These are phyloP conservation scores for Neodiprion fabricii DNA, from an alignment of 1,140 invertebrate genomes.

Conservation along the genomic window DNA sequence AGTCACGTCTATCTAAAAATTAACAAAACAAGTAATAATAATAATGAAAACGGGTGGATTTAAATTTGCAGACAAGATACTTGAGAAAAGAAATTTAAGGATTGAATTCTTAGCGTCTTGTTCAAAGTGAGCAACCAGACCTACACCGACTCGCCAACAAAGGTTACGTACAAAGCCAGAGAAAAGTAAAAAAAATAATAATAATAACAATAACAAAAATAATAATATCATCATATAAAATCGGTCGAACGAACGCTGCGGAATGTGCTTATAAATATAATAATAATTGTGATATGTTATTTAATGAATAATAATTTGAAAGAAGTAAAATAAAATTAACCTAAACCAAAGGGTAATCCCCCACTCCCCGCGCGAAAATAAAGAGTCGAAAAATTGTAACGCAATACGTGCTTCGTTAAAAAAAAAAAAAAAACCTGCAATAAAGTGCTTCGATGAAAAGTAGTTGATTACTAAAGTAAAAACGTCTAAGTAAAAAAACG, in stretches of 20 bases:
- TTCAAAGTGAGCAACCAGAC: not conserved
- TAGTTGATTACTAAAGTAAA: constrained; percentile 13
- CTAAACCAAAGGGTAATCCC: not conserved
- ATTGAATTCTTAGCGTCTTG: not conserved
- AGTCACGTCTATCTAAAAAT: constrained; percentile 4
- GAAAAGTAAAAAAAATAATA: no score
- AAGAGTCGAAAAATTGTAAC: constrained; percentile 17
- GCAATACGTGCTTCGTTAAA: constrained; percentile 49
- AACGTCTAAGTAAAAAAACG: constrained; percentile 19
- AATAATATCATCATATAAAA: not conserved
- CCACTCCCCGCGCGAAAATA: not conserved
- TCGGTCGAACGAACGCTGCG: constrained; percentile 4
- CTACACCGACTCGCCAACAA: constrained; percentile 1
- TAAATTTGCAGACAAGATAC: constrained; percentile 7
- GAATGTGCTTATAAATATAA: constrained; percentile 6
- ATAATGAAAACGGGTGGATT: not conserved
- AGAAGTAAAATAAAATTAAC: constrained; percentile 2
- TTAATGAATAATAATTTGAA: constrained; percentile 11
- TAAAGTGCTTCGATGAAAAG: constrained; percentile 44
- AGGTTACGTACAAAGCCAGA: not conserved
- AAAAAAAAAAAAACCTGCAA: constrained; percentile 34
- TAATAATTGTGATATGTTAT: constrained; percentile 17
- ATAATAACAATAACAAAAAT: no score
- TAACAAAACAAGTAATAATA: not conserved
- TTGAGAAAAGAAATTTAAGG: not conserved